Evolutionary conservation across 2,113 vertebrate species (phyloP).

Genomic region (Nesoenas mayeri): DNA sequence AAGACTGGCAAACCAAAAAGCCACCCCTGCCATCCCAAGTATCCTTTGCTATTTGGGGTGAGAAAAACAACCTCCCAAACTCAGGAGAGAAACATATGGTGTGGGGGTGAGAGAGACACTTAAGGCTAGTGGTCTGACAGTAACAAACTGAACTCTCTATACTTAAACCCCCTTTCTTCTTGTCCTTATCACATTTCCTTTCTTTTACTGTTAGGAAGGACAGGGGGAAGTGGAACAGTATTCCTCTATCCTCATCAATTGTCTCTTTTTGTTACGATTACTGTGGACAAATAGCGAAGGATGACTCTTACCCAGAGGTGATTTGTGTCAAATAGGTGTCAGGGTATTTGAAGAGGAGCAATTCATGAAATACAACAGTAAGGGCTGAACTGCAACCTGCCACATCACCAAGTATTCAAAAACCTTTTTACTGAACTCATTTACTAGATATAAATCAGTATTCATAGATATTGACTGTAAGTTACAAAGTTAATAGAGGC

Average conservation of each 20-base stretch:
- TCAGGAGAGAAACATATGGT: background rate
- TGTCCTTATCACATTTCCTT: background rate
- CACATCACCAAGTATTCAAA: background rate
- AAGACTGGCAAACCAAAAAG: background rate
- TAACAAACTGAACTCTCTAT: background rate
- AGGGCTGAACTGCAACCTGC: background rate
- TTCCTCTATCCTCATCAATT: background rate
- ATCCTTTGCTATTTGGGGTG: fast-evolving
- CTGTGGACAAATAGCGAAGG: background rate
- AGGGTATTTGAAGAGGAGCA: background rate
- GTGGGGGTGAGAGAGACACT: background rate
- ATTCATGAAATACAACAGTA: background rate
- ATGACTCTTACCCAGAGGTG: background rate
- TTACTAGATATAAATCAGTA: background rate
- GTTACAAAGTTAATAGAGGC: background rate
- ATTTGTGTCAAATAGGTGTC: background rate
- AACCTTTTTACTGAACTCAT: background rate
- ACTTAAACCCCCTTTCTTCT: background rate
- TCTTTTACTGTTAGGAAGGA: background rate
- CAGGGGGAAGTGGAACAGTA: background rate
- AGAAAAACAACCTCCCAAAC: background rate
- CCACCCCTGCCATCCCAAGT: background rate
- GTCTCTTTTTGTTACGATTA: background rate
- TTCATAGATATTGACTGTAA: fast-evolving
- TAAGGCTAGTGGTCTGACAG: background rate